phyloP scores from a whole-genome alignment of 1,140 invertebrate genomes.

The Microplitis mediator region DNA sequence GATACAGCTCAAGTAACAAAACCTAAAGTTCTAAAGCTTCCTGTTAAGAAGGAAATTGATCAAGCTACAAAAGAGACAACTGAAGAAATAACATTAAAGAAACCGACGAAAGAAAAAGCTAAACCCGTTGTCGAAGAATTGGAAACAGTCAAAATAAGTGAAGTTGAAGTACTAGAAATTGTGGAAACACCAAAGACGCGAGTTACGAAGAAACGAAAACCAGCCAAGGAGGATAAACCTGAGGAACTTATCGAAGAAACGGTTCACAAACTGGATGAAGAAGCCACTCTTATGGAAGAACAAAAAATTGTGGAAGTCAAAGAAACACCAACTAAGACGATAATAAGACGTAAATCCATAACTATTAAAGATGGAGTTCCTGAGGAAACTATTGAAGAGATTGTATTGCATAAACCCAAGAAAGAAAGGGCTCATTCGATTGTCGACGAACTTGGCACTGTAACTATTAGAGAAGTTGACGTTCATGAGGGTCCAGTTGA shows the following conservation, averaged over 20 bases:
- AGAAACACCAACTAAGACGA: slow-evolving; percentile 32
- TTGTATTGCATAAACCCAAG: slow-evolving; percentile 36
- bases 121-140: slow-evolving; percentile 28
- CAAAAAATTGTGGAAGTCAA: slow-evolving; percentile 36
- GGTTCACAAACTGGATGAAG: slow-evolving; percentile 31
- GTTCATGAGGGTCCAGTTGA: slow-evolving; percentile 24
- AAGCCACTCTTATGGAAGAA: slow-evolving; percentile 33
- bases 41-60: slow-evolving; percentile 36
- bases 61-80: slow-evolving; percentile 40
- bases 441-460: slow-evolving; percentile 24
- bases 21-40: slow-evolving; percentile 20
- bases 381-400: slow-evolving; percentile 37
- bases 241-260: slow-evolving; percentile 35
- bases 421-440: slow-evolving; percentile 34
- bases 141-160: slow-evolving; percentile 21
- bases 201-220: slow-evolving; percentile 42
- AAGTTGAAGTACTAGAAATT: slow-evolving; percentile 36
- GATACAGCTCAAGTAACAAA: slow-evolving; percentile 36
- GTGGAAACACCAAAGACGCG: slow-evolving; percentile 38
- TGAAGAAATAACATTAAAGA: slow-evolving; percentile 46
- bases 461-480: slow-evolving; percentile 26
- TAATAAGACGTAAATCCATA: slow-evolving; percentile 35
- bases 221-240: slow-evolving; percentile 31
- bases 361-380: slow-evolving; percentile 36
- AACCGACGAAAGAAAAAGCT: slow-evolving; percentile 35